These are phyloP conservation scores for Apotomis capreana DNA, from an alignment of 2,888 invertebrate species.

Conservation along the genomic window DNA sequence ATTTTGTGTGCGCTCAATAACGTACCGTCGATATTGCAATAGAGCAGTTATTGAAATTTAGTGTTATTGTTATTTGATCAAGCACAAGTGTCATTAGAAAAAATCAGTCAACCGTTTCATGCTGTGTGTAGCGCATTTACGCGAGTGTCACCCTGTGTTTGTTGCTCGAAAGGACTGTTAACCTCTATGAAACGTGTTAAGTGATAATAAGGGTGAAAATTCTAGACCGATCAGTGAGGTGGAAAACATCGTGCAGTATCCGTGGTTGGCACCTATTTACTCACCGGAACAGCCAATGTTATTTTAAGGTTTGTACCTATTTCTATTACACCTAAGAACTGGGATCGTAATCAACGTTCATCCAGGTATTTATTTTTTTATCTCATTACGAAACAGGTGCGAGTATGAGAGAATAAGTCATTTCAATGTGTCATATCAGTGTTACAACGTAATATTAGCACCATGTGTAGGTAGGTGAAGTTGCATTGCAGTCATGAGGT, in stretches of 20 bases:
- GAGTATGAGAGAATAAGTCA: slow-evolving; percentile 42
- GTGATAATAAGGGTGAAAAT: slow-evolving; percentile 47
- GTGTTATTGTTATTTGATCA: slow-evolving; percentile 58
- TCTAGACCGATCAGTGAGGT: slow-evolving; percentile 50
- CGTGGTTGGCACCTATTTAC: slow-evolving; percentile 67
- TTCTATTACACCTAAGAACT: slow-evolving; percentile 48
- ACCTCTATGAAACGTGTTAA: slow-evolving; percentile 49
- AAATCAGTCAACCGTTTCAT: slow-evolving; percentile 70
- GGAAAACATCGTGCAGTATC: slow-evolving; percentile 55
- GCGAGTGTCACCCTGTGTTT: slow-evolving; percentile 56
- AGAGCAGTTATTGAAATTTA: slow-evolving; percentile 56
- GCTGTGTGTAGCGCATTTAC: slow-evolving; percentile 62
- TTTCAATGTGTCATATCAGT: slow-evolving; percentile 53
- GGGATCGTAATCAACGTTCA: slow-evolving; percentile 36
- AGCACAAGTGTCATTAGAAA: slow-evolving; percentile 69
- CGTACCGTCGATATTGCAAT: slow-evolving; percentile 41
- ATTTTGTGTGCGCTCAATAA: slow-evolving; percentile 56
- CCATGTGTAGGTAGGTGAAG: slow-evolving; percentile 56
- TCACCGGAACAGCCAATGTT: slow-evolving; percentile 79
- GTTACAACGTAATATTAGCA: slow-evolving; percentile 55
- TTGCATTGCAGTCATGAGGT: slow-evolving; percentile 44
- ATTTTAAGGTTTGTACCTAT: slow-evolving; percentile 74
- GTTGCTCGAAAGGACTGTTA: slow-evolving; percentile 50
- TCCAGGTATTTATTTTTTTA: slow-evolving; percentile 41
- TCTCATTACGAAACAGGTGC: slow-evolving; percentile 55